phyloP scores from a whole-genome alignment of 92 coral and sea anemone species.

The Palythoa grandiflora region DNA sequence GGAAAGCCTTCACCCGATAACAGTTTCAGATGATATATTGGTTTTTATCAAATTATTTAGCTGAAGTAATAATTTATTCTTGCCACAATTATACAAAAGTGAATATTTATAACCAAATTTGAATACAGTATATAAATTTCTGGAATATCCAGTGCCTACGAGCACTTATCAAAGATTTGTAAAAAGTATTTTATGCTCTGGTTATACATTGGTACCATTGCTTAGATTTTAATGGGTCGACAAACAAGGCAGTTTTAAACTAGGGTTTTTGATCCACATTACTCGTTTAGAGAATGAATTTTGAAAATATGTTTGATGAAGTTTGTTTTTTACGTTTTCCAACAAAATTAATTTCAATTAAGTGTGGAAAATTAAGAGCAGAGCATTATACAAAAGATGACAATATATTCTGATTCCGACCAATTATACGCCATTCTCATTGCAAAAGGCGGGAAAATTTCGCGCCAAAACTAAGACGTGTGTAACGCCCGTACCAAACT shows the following conservation, averaged over 20 bases:
- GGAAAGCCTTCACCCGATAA: background rate
- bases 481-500: background rate
- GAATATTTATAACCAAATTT: slow-evolving; percentile 38
- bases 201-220: background rate
- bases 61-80: slow-evolving; percentile 25
- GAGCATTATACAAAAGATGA: background rate
- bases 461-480: background rate
- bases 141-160: background rate
- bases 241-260: slow-evolving; percentile 15
- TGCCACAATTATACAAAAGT: slow-evolving; percentile 5
- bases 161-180: background rate
- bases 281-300: background rate
- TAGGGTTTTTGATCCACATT: background rate
- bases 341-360: background rate
- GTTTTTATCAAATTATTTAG: slow-evolving; percentile 45
- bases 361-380: background rate
- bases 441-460: background rate
- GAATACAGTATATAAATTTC: background rate
- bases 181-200: background rate
- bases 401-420: background rate
- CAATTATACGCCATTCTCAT: background rate
- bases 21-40: slow-evolving; percentile 15
- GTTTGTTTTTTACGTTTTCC: background rate
- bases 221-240: background rate
- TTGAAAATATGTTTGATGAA: background rate